Conservation (phyloP, 1,140 invertebrate species). For the Drosophila chauvacae region DNA sequence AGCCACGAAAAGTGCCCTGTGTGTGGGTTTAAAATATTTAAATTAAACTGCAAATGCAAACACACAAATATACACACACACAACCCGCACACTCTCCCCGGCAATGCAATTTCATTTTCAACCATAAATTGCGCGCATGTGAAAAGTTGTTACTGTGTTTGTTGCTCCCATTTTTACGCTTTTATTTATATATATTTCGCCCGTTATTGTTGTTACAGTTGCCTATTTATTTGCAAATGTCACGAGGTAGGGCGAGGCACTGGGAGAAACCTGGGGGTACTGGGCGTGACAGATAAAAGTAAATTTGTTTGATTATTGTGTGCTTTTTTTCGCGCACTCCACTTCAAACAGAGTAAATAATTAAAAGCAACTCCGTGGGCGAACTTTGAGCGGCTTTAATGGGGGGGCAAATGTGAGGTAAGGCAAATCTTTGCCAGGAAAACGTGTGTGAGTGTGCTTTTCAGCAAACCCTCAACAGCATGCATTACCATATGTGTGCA, state of each 20-base stretch:
- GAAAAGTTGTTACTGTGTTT: conserved; percentile 43
- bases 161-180: conserved; percentile 48
- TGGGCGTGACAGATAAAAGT: conserved; percentile 62
- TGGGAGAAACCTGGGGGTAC: not conserved
- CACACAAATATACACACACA: conserved; percentile 15
- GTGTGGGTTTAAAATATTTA: conserved; percentile 62
- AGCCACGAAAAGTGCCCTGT: conserved; percentile 9
- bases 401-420: not conserved
- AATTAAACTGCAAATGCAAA: conserved; percentile 69
- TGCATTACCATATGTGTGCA: conserved; percentile 56
- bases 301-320: conserved; percentile 58
- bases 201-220: conserved; percentile 38
- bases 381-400: conserved; percentile 29
- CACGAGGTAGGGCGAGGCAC: conserved; percentile 49
- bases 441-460: conserved; percentile 20
- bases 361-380: conserved; percentile 37
- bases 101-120: conserved; percentile 76
- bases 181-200: conserved; percentile 35
- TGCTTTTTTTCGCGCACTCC: conserved; percentile 37
- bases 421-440: conserved; percentile 36
- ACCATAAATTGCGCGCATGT: conserved; percentile 70
- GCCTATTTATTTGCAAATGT: conserved; percentile 79
- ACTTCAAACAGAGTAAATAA: conserved; percentile 56
- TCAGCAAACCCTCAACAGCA: conserved; percentile 54
- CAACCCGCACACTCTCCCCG: conserved; percentile 1